Evolutionary conservation across 2,113 vertebrate genomes (phyloP).

Genomic region (Mustela lutreola): DNA sequence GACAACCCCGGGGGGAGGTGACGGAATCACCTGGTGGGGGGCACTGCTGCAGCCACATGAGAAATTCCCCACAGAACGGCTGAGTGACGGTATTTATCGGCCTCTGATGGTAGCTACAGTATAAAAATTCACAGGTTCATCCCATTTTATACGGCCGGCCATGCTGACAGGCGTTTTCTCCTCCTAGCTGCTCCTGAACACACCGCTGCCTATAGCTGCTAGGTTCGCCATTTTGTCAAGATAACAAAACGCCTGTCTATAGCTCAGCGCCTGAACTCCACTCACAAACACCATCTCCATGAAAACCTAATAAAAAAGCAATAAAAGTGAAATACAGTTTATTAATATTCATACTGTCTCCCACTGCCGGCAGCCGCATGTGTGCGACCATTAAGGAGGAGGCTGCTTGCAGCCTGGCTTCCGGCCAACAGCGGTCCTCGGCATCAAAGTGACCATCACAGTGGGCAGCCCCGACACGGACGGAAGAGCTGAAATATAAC

Average conservation of each 20-base stretch:
- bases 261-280: background rate
- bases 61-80: background rate
- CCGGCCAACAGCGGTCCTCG: background rate
- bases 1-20: background rate
- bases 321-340: conserved; percentile 60
- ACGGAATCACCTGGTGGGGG: background rate
- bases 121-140: background rate
- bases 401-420: background rate
- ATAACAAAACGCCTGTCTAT: conserved; percentile 45
- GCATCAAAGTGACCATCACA: conserved; percentile 36
- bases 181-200: background rate
- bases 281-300: conserved; percentile 59
- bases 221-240: conserved; percentile 46
- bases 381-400: background rate
- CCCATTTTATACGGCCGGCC: background rate
- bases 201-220: background rate
- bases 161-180: background rate
- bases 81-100: background rate
- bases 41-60: background rate
- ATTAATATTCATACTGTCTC: conserved; percentile 70
- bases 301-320: conserved; percentile 71
- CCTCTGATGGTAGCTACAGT: background rate
- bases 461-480: background rate
- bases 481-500: background rate
- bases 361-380: background rate